These are phyloP conservation scores for Caenorhabditis elegans DNA, from an alignment of 1,140 invertebrate species.

Conservation along the genomic window DNA sequence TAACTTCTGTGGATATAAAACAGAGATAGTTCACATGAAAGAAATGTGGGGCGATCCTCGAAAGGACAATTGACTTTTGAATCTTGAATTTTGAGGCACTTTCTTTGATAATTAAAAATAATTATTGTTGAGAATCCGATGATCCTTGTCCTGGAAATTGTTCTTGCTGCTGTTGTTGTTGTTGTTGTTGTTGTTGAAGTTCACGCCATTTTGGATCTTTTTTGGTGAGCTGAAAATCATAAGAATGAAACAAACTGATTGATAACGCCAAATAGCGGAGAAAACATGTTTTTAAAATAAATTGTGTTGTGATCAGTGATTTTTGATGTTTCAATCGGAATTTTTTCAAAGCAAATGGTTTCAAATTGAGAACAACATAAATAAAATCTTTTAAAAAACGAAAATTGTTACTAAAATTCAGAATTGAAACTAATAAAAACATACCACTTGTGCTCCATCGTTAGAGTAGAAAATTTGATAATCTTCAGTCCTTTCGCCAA, in stretches of 20 bases:
- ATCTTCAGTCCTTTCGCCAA: conserved; percentile 20
- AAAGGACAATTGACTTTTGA: too few species aligned
- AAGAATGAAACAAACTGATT: not conserved
- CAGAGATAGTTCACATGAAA: conserved; percentile 11
- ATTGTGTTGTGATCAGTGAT: not conserved
- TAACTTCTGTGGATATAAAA: not conserved
- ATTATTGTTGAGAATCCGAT: not conserved
- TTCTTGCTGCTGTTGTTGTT: not conserved
- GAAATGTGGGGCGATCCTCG: not conserved
- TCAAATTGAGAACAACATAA: too few species aligned
- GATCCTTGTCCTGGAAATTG: not conserved
- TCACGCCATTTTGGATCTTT: not conserved
- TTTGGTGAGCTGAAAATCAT: not conserved
- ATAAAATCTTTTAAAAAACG: too few species aligned
- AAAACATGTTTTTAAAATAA: not conserved
- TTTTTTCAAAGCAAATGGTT: too few species aligned
- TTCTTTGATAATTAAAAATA: not conserved
- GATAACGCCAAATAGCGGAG: not conserved
- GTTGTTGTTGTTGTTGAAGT: not conserved
- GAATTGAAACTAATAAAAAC: not conserved
- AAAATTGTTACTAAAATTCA: too few species aligned
- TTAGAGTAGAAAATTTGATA: not conserved
- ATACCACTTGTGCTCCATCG: conserved; percentile 10
- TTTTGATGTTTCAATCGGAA: not conserved
- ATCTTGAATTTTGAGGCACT: too few species aligned